Evolutionary conservation across 1,140 invertebrate genomes (phyloP).

Genomic region (Mamestra configurata): DNA sequence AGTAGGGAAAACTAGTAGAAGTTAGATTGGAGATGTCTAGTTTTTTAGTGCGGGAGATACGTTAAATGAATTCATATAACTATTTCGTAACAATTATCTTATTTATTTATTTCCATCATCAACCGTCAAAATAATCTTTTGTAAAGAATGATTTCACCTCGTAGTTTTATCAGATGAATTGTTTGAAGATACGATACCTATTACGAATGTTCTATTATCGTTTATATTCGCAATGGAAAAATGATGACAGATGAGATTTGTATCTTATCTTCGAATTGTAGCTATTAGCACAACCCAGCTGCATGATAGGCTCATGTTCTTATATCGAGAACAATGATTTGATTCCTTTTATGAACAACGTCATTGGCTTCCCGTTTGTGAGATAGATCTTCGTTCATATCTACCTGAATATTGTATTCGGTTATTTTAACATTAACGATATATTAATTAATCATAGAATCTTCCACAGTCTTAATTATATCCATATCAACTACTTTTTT

Average conservation of each 20-base stretch:
- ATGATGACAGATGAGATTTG: conserved; percentile 27
- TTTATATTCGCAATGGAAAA: conserved; percentile 29
- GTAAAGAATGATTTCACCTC: not conserved
- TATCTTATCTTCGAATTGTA: conserved; percentile 33
- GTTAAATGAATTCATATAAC: not conserved
- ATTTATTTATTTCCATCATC: not conserved
- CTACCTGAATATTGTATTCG: not conserved
- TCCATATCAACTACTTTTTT: not conserved
- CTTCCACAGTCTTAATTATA: not conserved
- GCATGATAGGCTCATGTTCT: conserved; percentile 24
- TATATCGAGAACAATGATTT: not conserved
- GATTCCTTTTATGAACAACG: not conserved
- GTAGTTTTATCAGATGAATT: conserved; percentile 23
- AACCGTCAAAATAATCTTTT: not conserved
- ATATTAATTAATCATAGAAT: not conserved
- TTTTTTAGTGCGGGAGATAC: not conserved
- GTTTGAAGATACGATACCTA: conserved; percentile 21
- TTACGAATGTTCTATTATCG: conserved; percentile 27
- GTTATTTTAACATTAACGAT: not conserved
- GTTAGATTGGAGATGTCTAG: not conserved
- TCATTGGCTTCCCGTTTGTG: not conserved
- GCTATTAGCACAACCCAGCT: not conserved
- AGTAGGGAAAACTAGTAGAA: not conserved
- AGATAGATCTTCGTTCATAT: not conserved
- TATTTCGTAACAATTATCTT: not conserved